Evolutionary conservation across 2,113 vertebrate species (phyloP), one percentile per base, ranked within the genome.

Genomic region (Penelope pileata): DNA sequence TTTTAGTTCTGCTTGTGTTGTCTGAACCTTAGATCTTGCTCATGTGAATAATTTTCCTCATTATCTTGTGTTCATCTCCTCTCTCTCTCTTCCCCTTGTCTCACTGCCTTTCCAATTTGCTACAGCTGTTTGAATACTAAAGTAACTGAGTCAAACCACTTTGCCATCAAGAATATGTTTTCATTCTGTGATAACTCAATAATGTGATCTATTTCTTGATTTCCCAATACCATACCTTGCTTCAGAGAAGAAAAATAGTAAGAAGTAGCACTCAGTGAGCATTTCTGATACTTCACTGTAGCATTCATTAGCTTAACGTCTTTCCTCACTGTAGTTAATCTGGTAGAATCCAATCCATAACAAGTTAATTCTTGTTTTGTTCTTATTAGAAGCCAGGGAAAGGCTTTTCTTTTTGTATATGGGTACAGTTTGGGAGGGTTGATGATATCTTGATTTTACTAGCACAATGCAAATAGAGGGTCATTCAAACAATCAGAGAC

Each of bases 31-130:
- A 95, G 45, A 94, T 96, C 85, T 94, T 81, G 76, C 62, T 95
- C 82, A 83, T 95, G 88, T 91, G 91, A 95, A 96, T 91, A 95
- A 97, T 94, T 88, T 91, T 88, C 67, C 82, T 88, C 60, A 93
- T 93, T 94, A 93, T 81, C 90, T 75, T 13, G 10, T 43, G 60
- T 60, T 88, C 5, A 7, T 88, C 86, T 94, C 79, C 66, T 93
- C 80, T 88, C 83, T 84, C 67, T 91, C 81, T 88, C 88, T 96
- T 86, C 85, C 94, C 83, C 91, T 94, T 95, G 91, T 92, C 89
- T 96, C 76, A 93, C 77, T 1, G 47, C 81, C 83, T 96, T 94
- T 94, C 84, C 90, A 95, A 94, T 77, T 43, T 93, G 90, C 94
- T 80, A 79, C 81, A 93, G 85, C 82, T 92, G 90, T 85, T 90